phyloP scores from a whole-genome alignment of 2,113 vertebrate species.

The Neodon shergylaensis region DNA sequence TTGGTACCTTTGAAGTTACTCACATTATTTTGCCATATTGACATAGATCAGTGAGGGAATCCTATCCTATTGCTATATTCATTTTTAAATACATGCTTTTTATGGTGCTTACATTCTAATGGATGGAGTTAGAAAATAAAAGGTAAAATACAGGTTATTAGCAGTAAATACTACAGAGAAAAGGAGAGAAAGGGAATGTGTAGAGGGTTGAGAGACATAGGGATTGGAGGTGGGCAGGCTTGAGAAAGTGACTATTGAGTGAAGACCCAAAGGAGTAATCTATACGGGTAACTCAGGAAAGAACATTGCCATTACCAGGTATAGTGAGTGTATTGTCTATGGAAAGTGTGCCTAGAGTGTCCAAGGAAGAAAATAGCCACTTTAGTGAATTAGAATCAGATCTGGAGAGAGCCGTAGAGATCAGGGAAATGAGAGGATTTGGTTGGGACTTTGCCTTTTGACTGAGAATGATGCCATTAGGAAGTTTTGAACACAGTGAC shows the following conservation, averaged over 20 bases:
- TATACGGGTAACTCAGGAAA: not conserved
- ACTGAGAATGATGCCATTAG: not conserved
- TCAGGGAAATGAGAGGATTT: not conserved
- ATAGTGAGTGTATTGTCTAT: not conserved
- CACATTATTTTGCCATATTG: conserved; percentile 30
- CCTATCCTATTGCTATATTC: not conserved
- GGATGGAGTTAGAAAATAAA: not conserved
- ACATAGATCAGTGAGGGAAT: conserved; percentile 10
- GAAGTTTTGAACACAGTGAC: conserved; percentile 10
- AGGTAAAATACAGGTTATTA: not conserved
- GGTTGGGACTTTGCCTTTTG: not conserved
- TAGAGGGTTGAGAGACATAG: not conserved
- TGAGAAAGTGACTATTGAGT: not conserved
- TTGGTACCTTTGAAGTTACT: conserved; percentile 50
- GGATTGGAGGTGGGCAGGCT: not conserved
- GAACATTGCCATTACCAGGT: not conserved
- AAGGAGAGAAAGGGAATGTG: not conserved
- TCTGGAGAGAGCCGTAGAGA: not conserved
- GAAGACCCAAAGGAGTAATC: not conserved
- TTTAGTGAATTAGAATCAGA: not conserved
- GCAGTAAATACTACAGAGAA: not conserved
- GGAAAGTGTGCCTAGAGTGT: not conserved
- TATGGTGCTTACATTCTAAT: not conserved
- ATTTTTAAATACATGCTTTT: conserved; percentile 7
- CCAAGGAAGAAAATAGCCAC: not conserved